Evolutionary conservation across 1,140 invertebrate species (phyloP).

Genomic region (Oncopeltus fasciatus): DNA sequence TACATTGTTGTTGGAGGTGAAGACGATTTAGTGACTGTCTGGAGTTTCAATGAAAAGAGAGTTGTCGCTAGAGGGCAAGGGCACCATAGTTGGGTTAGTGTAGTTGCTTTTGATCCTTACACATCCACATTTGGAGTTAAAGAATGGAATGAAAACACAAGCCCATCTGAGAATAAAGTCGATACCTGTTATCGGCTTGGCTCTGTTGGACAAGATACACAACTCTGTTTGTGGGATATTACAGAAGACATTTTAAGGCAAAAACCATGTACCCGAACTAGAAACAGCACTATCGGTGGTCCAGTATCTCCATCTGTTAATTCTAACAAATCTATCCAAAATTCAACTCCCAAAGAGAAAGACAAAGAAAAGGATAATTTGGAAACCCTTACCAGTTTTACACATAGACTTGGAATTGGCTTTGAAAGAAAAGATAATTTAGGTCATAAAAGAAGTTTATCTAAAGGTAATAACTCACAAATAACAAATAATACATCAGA

Average conservation of each 20-base stretch:
- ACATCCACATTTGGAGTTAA: slow-evolving; percentile 46
- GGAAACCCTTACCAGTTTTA: slow-evolving; percentile 32
- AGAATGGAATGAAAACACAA: slow-evolving; percentile 42
- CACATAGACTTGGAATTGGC: slow-evolving; percentile 43
- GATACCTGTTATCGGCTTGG: slow-evolving; percentile 72
- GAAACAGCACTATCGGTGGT: slow-evolving; percentile 10
- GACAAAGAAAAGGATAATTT: slow-evolving; percentile 24
- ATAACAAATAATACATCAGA: slow-evolving; percentile 32
- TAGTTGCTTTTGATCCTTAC: slow-evolving; percentile 91
- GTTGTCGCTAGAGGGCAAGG: slow-evolving; percentile 92
- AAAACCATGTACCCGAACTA: slow-evolving; percentile 21
- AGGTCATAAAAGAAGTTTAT: slow-evolving; percentile 59
- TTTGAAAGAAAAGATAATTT: slow-evolving; percentile 45
- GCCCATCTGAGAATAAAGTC: slow-evolving; percentile 36
- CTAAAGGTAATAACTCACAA: slow-evolving; percentile 17
- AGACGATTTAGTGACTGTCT: slow-evolving; percentile 97
- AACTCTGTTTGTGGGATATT: slow-evolving; percentile 95
- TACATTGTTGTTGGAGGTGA: slow-evolving; percentile 95
- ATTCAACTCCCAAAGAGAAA: no score
- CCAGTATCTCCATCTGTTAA: slow-evolving; percentile 13
- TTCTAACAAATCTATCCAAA: slow-evolving; percentile 17
- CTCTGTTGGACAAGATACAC: slow-evolving; percentile 96
- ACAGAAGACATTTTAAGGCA: slow-evolving; percentile 82
- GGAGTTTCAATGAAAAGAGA: slow-evolving; percentile 80
- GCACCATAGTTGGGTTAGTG: slow-evolving; percentile 89